Base-by-base conservation (phyloP, 2,113 vertebrate genomes). In the Loxodonta africana region DNA sequence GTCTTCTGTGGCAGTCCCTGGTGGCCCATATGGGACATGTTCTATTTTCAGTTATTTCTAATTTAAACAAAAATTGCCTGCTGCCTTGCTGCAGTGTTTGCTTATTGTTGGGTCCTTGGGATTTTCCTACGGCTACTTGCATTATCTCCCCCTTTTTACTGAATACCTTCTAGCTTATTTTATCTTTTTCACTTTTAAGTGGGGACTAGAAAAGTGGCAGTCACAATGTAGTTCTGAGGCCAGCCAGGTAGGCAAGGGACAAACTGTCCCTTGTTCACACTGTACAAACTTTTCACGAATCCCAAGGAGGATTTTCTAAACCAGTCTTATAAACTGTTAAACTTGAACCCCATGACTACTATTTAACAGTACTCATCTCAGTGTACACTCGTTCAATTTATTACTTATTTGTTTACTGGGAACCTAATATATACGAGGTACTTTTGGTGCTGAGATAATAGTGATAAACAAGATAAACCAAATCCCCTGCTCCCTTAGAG, bases 161-260 rank as follows among this genome's bases (percentile, higher is more conserved):
- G 28, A 90, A 57, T 37, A 92, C 4, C 41, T 30, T 92, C 4
- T 87, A 86, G 46, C 48, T 92, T 65, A 87, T 83, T 95, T 95
- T 74, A 60, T 71, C 6, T 60, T 95, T 96, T 90, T 85, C 44
- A 91, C 18, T 95, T 96, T 91, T 87, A 94, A 95, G 60, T 62
- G 62, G 14, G 20, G 17, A 82, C 23, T 85, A 94, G 48, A 88
- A 90, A 95, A 37, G 41, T 81, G 62, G 51, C 28, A 96, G 28
- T 44, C 30, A 93, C 65, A 95, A 91, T 77, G 46, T 96, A 63
- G 37, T 92, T 83, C 89, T 30, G 20, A 93, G 76, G 37, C 21
- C 33, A 91, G 78, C 12, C 80, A 83, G 60, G 73, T 14, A 94
- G 44, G 30, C 21, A 89, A 17, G n/a, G 60, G 44, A 86, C 11